Conservation (phyloP, 2,888 invertebrate species). For the Zonitis immaculata region DNA sequence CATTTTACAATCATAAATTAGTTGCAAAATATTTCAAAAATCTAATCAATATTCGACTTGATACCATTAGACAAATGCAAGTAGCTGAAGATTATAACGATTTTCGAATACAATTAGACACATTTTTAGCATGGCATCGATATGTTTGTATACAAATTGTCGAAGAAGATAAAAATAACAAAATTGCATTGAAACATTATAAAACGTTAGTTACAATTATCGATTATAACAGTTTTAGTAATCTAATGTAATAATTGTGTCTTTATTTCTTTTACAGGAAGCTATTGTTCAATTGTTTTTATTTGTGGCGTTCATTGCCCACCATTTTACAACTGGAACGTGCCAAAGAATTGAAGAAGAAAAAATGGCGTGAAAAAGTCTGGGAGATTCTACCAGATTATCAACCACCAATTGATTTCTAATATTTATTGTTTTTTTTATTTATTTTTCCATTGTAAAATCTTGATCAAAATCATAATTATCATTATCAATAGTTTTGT, state of each 20-base stretch:
- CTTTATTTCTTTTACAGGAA: conserved; percentile 36
- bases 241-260: background rate
- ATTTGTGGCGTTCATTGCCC: conserved; percentile 62
- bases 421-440: conserved; percentile 10
- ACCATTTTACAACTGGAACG: conserved; percentile 60
- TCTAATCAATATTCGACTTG: conserved; percentile 33
- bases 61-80: conserved; percentile 55
- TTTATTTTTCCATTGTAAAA: conserved; percentile 50
- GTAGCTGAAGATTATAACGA: conserved; percentile 71
- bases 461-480: conserved; percentile 62
- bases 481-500: conserved; percentile 39
- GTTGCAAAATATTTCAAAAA: conserved; percentile 48
- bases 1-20: conserved; percentile 52
- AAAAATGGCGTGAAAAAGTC: conserved; percentile 67
- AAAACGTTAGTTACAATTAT: conserved; percentile 45
- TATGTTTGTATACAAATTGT: conserved; percentile 35
- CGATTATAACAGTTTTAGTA: background rate
- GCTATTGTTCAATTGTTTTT: conserved; percentile 46
- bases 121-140: conserved; percentile 39
- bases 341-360: conserved; percentile 63
- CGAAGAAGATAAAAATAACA: conserved; percentile 27
- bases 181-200: conserved; percentile 49
- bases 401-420: conserved; percentile 47
- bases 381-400: conserved; percentile 69
- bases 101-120: conserved; percentile 42